These are phyloP conservation scores for Labeo catla DNA, from an alignment of 2,113 vertebrate species.

Conservation along the genomic window DNA sequence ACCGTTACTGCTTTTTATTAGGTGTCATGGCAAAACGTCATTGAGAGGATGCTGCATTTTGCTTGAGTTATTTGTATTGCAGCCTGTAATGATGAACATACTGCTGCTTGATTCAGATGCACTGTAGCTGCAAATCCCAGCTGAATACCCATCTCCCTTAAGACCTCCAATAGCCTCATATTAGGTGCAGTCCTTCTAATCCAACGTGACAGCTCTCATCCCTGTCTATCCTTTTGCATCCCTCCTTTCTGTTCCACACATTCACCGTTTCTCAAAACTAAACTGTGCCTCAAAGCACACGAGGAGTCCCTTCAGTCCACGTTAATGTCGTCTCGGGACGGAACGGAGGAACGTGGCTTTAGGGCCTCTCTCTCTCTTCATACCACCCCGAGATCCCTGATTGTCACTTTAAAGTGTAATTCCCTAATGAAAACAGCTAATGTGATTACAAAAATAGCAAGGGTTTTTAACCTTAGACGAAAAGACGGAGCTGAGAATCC, in stretches of 20 bases:
- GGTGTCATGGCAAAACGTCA: background rate
- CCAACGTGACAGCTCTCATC: constrained; percentile 58
- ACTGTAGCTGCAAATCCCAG: constrained; percentile 20
- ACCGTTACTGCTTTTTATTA: background rate
- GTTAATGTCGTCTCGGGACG: constrained; percentile 68
- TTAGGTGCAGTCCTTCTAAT: constrained; percentile 67
- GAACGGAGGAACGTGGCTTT: constrained; percentile 59
- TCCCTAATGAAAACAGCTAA: background rate
- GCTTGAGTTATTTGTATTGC: background rate
- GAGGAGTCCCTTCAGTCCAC: constrained; percentile 70
- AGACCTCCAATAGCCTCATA: constrained; percentile 60
- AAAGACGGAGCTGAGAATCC: background rate
- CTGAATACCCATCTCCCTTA: constrained; percentile 50
- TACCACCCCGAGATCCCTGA: background rate
- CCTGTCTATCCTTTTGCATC: constrained; percentile 35
- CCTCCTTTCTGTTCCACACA: constrained; percentile 17
- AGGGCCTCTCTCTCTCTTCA: constrained; percentile 61
- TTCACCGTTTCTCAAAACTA: constrained; percentile 1
- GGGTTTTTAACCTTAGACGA: background rate
- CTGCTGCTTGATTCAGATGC: constrained; percentile 8
- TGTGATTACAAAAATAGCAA: background rate
- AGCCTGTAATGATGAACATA: constrained; percentile 11
- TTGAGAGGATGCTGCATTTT: background rate
- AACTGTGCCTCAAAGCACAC: constrained; percentile 27
- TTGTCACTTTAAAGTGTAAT: background rate